Base-by-base conservation (phyloP, 1,140 invertebrate species). In the Diabrotica undecimpunctata region DNA sequence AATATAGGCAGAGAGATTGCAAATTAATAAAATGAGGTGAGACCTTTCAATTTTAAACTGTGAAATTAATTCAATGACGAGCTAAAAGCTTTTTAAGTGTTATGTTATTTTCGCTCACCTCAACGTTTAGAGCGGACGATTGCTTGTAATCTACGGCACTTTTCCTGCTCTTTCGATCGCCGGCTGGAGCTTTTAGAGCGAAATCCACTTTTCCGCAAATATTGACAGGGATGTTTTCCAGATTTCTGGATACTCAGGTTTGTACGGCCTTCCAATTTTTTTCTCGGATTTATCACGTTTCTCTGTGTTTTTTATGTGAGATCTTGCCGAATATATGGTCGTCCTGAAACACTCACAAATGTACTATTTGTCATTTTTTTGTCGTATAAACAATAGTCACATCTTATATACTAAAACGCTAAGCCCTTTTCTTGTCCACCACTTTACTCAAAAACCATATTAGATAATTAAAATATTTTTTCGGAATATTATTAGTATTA, bases 11-110 rank as follows among this genome's bases (percentile, higher is more conserved):
- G 41, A n/a, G n/a, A 46, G n/a, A 46, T 46, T 46, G 41, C 41
- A 46, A 10, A 46, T 46, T 46, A 46, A 46, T 46, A 46, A 46
- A 46, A 46, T 46, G 41, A 46, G 41, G 41, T 46, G n/a, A 46
- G n/a, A 61, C 61, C 46, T 60, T 39, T 60, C 58, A 60, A 60
- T 60, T 60, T 51, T 38, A 12, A 39, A 60, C 37, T 10, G 37
- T 60, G 13, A 36, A 60, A 60, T 60, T 60, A 60, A 60, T 60
- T 60, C 58, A 51, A 13, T 50, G 58, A 38, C 14, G 39, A 38
- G 58, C 14, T 60, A 51, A 60, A 51, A 60, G 58, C 58, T 60
- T 60, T 51, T 60, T 51, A 51, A 60, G 58, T 60, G 46, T 60
- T 51, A 51, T 50, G 50, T 60, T 12, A 51, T 60, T 54, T 54